Conservation (phyloP, 2,888 invertebrate genomes). For the Polyommatus iphigenia region DNA sequence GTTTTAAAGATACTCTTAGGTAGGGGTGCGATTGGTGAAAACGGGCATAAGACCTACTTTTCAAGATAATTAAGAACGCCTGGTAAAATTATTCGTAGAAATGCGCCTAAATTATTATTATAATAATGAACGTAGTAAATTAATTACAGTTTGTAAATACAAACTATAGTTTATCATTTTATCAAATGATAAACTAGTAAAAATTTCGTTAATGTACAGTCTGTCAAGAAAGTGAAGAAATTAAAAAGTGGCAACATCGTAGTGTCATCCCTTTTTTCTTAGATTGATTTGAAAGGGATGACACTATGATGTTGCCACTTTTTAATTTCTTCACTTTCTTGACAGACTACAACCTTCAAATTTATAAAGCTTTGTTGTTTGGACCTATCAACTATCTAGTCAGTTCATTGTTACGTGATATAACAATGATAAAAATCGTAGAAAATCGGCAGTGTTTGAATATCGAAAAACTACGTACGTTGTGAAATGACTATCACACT, state of each 20-base stretch:
- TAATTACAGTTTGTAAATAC: background rate
- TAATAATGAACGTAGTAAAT: background rate
- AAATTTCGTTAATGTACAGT: background rate
- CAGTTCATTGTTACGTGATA: background rate
- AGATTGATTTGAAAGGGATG: no score
- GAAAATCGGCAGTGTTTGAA: conserved; percentile 6
- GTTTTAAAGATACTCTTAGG: no score
- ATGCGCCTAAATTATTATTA: background rate
- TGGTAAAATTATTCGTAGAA: background rate
- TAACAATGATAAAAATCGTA: background rate
- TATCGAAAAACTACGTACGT: background rate
- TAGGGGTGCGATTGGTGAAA: background rate
- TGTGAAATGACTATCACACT: background rate
- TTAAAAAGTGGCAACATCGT: no score
- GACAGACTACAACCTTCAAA: no score
- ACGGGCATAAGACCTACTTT: background rate
- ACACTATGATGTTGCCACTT: no score
- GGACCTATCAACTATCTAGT: background rate
- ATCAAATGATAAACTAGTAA: background rate
- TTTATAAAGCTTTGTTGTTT: background rate
- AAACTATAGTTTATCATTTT: no score
- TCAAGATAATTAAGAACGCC: background rate
- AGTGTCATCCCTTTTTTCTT: no score
- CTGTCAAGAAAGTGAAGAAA: no score
- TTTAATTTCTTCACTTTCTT: no score